Conservation (phyloP, 2,797 vertebrate species). For the Artibeus jamaicensis region DNA sequence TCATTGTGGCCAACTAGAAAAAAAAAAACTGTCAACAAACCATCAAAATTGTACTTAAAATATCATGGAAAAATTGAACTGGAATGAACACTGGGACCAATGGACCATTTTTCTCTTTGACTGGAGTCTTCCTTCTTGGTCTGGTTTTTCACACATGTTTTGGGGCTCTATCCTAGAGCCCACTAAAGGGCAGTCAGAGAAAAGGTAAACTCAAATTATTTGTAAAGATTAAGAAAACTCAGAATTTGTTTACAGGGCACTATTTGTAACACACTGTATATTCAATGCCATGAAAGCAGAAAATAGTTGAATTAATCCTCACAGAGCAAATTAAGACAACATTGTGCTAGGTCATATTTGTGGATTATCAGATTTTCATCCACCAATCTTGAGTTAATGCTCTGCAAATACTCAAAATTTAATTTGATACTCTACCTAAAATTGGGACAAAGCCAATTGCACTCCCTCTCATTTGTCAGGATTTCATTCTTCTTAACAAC, state of each 20-base stretch:
- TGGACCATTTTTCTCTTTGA: background rate
- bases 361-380: conserved; percentile 85
- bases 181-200: conserved; percentile 80
- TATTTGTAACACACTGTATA: conserved; percentile 79
- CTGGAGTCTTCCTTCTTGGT: conserved; percentile 38
- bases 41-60: conserved; percentile 39
- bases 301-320: conserved; percentile 84
- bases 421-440: conserved; percentile 76
- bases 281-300: conserved; percentile 80
- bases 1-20: background rate
- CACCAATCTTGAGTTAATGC: conserved; percentile 81
- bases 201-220: conserved; percentile 81
- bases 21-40: background rate
- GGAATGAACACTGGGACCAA: background rate
- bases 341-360: conserved; percentile 86
- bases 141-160: conserved; percentile 57
- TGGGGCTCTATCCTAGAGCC: conserved; percentile 69
- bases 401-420: conserved; percentile 81
- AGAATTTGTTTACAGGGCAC: conserved; percentile 79
- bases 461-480: conserved; percentile 59
- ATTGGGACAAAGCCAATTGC: background rate
- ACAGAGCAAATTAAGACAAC: conserved; percentile 83
- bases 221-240: conserved; percentile 82
- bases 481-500: conserved; percentile 63
- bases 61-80: conserved; percentile 41